Percentiles rank a stretch among this genome's conserved stretches.
Evolutionary conservation across 1,140 invertebrate genomes (phyloP).

Genomic region (Drosophila ananassae): DNA sequence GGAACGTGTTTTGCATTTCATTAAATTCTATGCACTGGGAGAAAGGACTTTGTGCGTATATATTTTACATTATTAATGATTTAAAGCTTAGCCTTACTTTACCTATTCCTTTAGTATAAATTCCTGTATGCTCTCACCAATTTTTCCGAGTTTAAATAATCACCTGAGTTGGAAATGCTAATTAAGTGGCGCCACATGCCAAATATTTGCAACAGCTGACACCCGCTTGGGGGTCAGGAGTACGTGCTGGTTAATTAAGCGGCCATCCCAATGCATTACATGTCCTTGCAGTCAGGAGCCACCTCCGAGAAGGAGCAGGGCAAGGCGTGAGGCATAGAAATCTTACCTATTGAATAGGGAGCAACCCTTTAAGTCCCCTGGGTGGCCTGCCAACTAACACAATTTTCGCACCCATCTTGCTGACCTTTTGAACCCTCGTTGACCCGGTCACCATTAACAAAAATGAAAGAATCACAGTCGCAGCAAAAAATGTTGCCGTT

Average conservation of each 20-base stretch:
- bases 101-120: no score
- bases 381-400: slow-evolving; percentile 47
- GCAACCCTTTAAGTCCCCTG: slow-evolving; percentile 8
- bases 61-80: neutral
- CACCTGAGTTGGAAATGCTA: slow-evolving; percentile 24
- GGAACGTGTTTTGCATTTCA: slow-evolving; percentile 67
- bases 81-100: neutral
- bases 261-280: slow-evolving; percentile 59
- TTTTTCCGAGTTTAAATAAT: slow-evolving; percentile 2
- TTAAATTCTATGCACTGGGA: slow-evolving; percentile 39
- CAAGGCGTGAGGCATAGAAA: slow-evolving; percentile 2
- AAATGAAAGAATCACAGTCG: slow-evolving; percentile 6
- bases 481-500: slow-evolving; percentile 45
- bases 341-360: neutral
- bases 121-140: neutral
- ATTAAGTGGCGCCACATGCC: slow-evolving; percentile 56
- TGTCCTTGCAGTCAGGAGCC: slow-evolving; percentile 39
- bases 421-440: slow-evolving; percentile 16
- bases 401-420: slow-evolving; percentile 27
- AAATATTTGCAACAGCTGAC: slow-evolving; percentile 66
- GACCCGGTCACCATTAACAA: slow-evolving; percentile 35
- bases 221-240: slow-evolving; percentile 27
- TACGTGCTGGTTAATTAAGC: slow-evolving; percentile 69
- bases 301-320: neutral
- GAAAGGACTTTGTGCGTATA: slow-evolving; percentile 16